phyloP scores from a whole-genome alignment of 2,113 vertebrate genomes.

The Chloebia gouldiae region DNA sequence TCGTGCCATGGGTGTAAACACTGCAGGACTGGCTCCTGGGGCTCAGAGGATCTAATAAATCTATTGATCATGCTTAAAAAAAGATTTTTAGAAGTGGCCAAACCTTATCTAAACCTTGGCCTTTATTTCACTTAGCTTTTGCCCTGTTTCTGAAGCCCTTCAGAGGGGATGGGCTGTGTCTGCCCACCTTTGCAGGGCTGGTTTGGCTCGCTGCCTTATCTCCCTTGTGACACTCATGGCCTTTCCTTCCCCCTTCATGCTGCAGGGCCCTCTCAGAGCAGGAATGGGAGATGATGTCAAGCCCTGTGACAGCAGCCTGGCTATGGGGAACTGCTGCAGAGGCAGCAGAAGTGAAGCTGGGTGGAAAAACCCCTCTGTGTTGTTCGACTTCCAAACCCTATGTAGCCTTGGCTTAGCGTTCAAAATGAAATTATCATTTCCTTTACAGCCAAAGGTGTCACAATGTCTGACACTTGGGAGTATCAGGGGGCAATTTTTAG shows the following conservation, averaged over 20 bases:
- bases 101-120: background rate
- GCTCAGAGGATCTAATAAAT: background rate
- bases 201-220: background rate
- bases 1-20: background rate
- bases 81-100: background rate
- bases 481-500: background rate
- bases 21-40: background rate
- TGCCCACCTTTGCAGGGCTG: background rate
- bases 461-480: background rate
- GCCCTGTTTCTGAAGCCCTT: background rate
- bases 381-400: background rate
- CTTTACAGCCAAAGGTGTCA: background rate
- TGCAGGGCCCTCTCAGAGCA: background rate
- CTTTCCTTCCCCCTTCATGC: background rate
- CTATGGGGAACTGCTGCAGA: conserved; percentile 44
- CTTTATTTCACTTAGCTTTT: background rate
- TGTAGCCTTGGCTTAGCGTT: background rate
- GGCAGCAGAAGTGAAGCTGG: conserved; percentile 59
- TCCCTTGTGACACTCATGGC: background rate
- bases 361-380: conserved; percentile 16
- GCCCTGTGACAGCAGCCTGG: background rate
- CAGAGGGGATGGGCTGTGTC: background rate
- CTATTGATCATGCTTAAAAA: background rate
- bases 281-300: background rate
- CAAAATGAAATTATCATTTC: background rate